Conservation (phyloP, 2,113 vertebrate genomes). For the Hippocampus zosterae region DNA sequence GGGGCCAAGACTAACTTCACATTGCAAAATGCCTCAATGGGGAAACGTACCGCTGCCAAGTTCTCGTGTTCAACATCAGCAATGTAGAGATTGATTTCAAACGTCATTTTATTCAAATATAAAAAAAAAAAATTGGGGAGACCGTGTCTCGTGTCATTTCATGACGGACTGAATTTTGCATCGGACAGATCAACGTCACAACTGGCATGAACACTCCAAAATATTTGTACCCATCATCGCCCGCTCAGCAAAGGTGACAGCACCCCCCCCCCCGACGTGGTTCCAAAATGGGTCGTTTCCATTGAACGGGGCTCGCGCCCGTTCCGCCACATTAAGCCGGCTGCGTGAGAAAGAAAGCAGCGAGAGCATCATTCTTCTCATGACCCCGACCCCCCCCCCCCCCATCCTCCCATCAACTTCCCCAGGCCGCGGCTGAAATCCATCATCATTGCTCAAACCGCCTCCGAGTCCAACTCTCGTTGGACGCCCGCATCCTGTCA, state of each 20-base stretch:
- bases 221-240: neutral
- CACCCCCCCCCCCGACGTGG: neutral
- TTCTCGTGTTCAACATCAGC: constrained; percentile 3
- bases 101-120: neutral
- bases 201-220: neutral
- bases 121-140: neutral
- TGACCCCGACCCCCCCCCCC: constrained; percentile 36
- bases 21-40: constrained; percentile 3
- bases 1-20: neutral
- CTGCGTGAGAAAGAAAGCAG: constrained; percentile 38
- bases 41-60: constrained; percentile 2
- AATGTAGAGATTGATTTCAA: neutral
- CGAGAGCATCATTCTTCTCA: constrained; percentile 49
- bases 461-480: constrained; percentile 14
- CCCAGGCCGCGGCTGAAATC: constrained; percentile 45
- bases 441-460: constrained; percentile 24
- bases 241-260: neutral
- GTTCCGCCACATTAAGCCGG: constrained; percentile 43
- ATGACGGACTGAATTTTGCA: neutral
- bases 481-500: constrained; percentile 24
- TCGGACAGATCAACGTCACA: neutral
- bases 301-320: constrained; percentile 19
- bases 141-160: neutral
- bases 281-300: neutral
- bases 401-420: constrained; percentile 20